A percentile compares a stretch with the other conserved stretches of the same genome.
These are phyloP conservation scores for Harpagifer antarcticus DNA, from an alignment of 2,797 vertebrate species.

Conservation along the genomic window DNA sequence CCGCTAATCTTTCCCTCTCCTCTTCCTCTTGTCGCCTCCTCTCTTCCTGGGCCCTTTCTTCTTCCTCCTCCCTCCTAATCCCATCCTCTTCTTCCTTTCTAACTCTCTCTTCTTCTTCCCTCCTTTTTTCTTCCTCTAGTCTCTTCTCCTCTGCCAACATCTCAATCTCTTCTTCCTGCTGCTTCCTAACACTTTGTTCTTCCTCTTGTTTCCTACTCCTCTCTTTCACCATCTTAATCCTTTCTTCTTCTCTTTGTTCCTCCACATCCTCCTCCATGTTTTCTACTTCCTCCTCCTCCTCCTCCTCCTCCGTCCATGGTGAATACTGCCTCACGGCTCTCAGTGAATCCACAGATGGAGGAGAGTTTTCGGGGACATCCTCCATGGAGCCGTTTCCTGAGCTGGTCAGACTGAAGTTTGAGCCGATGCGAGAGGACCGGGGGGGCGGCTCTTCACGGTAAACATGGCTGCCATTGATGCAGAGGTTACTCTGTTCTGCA, in stretches of 20 bases:
- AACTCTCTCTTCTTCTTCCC: neutral
- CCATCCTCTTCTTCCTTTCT: slow-evolving; percentile 5
- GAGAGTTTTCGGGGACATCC: slow-evolving; percentile 75
- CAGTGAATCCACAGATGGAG: slow-evolving; percentile 80
- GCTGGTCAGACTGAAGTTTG: slow-evolving; percentile 88
- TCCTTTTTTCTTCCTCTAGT: slow-evolving; percentile 21
- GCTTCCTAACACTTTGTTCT: neutral
- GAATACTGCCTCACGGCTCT: slow-evolving; percentile 80
- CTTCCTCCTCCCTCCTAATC: neutral
- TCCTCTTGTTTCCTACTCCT: neutral
- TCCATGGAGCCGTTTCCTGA: slow-evolving; percentile 84
- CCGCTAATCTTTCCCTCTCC: slow-evolving; percentile 23
- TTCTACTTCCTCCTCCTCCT: slow-evolving; percentile 11
- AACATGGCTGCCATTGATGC: slow-evolving; percentile 93
- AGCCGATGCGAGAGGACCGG: slow-evolving; percentile 70
- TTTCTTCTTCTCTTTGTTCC: slow-evolving; percentile 45
- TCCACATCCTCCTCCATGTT: slow-evolving; percentile 14
- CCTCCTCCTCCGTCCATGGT: slow-evolving; percentile 65
- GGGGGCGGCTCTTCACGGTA: slow-evolving; percentile 87
- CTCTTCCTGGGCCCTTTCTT: neutral
- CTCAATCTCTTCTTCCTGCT: slow-evolving; percentile 13
- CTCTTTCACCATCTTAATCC: neutral
- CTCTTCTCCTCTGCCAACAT: slow-evolving; percentile 13
- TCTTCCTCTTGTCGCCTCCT: slow-evolving; percentile 24
- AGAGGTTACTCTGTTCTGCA: slow-evolving; percentile 87